These are phyloP conservation scores for Andrena fulva DNA, from an alignment of 2,888 invertebrate genomes.

Conservation along the genomic window DNA sequence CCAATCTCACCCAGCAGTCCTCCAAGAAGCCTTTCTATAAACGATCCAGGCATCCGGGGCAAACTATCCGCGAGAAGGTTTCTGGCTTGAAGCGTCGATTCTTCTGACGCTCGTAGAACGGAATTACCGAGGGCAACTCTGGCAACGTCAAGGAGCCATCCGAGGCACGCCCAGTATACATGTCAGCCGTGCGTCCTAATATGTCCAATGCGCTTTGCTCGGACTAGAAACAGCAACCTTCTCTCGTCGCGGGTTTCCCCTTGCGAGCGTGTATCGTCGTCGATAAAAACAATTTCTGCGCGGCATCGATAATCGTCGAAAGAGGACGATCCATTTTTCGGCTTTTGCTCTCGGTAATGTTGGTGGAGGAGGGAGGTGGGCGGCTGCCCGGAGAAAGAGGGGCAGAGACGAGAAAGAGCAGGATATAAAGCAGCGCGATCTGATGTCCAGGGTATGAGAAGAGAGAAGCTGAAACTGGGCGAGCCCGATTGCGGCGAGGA, in stretches of 20 bases:
- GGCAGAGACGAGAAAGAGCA: constrained; percentile 1
- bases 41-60: too few relatives aligned
- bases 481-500: constrained; percentile 76
- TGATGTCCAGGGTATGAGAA: constrained; percentile 52
- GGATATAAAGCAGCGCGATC: constrained; percentile 25
- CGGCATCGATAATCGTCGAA: neutral
- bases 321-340: neutral
- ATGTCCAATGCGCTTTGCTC: neutral
- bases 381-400: constrained; percentile 28
- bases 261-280: constrained; percentile 10
- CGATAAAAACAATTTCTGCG: neutral
- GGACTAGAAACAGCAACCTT: neutral
- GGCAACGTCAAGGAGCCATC: neutral
- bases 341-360: neutral
- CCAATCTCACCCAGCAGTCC: neutral
- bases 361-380: constrained; percentile 56
- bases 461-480: constrained; percentile 61
- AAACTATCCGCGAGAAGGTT: too few relatives aligned
- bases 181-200: neutral
- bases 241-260: constrained; percentile 5
- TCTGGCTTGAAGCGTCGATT: too few relatives aligned
- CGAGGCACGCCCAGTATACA: neutral
- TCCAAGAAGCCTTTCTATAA: neutral
- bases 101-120: too few relatives aligned
- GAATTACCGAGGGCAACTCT: too few relatives aligned